Base-by-base conservation (phyloP, 2,888 invertebrate species). In the Schizaphis graminum region DNA sequence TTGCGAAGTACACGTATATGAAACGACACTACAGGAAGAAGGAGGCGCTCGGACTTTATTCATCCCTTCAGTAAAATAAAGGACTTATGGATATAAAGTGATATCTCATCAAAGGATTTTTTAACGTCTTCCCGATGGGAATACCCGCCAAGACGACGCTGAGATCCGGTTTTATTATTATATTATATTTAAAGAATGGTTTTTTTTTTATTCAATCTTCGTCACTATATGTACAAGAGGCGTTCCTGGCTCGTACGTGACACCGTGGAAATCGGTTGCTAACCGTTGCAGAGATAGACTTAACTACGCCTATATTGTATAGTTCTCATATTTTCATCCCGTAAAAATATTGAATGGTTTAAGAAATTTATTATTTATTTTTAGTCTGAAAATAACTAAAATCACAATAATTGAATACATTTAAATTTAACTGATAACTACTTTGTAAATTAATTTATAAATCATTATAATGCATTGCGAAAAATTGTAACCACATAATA, bases 21-120 rank as follows among this genome's bases (percentile, higher is more conserved):
- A 91, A 61, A 86, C 57, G 91, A 87, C 94, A 77, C 77, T 77
- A 77, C 77, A 94, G 94, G 94, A 94, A 94, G 86, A 91, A 86
- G 94, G 94, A 94, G 94, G 94, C 49, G 61, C 91, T 94, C 86
- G 94, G 91, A 86, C 91, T 94, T 91, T n/a, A 91, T 94, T 94
- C 86, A 67, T 91, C 61, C 49, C 49, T 86, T 4, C 0, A 26
- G 85, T 47, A 57, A 77, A 61, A 87, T 61, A 90, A 86, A 67
- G 61, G 90, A 94, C 94, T 86, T 90, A 49, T 56, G 89, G 89
- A 57, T 86, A 57, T 91, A 61, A 93, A 93, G 67, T 56, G 92
- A 92, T 61, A 47, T 92, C 61, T 49, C 10, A 53, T 67, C 21
- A 91, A 87, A 91, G 53, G 87, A 91, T 94, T 94, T 86, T 77